phyloP scores from a whole-genome alignment of 2,113 vertebrate species.

The Pleuronectes platessa region DNA sequence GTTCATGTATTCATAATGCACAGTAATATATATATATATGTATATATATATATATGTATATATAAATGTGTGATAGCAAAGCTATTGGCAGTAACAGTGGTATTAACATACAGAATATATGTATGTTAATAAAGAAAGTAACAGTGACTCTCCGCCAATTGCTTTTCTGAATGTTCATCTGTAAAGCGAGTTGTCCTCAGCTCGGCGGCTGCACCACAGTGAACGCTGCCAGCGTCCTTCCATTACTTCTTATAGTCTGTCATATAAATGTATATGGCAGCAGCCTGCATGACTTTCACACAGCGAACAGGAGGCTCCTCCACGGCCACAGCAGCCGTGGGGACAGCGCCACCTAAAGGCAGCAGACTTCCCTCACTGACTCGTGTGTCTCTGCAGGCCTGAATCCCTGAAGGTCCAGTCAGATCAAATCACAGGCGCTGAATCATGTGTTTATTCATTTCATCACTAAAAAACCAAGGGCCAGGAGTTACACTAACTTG shows the following conservation, averaged over 20 bases:
- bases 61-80: not conserved
- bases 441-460: constrained; percentile 18
- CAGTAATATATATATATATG: too few relatives aligned
- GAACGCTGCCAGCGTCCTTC: not conserved
- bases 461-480: not conserved
- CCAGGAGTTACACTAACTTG: not conserved
- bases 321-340: not conserved
- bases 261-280: constrained; percentile 19
- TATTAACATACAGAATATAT: not conserved
- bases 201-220: not conserved
- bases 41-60: not conserved
- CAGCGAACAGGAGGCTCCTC: not conserved
- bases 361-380: not conserved
- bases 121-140: not conserved
- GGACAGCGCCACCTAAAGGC: constrained; percentile 32
- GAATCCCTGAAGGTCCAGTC: not conserved
- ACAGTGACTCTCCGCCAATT: not conserved
- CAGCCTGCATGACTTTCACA: constrained; percentile 19
- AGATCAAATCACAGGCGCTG: not conserved
- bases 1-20: too few relatives aligned
- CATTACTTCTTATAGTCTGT: constrained; percentile 11
- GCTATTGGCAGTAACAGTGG: not conserved
- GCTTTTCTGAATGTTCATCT: constrained; percentile 11
- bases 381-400: not conserved
- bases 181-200: not conserved